Evolutionary conservation across 1,140 invertebrate genomes (phyloP).

Genomic region (Drosophila melanica): DNA sequence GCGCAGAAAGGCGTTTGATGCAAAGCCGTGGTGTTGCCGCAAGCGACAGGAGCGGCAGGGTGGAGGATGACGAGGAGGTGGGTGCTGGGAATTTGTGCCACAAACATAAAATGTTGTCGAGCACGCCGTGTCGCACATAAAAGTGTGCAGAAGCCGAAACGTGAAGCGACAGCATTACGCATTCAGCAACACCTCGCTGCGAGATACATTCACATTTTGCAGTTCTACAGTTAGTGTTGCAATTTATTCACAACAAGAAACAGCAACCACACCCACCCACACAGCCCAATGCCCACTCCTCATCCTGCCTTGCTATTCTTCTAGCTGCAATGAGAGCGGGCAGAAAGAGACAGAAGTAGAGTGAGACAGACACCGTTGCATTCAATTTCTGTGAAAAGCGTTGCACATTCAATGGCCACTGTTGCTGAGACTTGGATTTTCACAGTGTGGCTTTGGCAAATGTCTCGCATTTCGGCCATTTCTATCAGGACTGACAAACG

Average conservation of each 20-base stretch:
- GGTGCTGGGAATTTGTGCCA: conserved; percentile 9
- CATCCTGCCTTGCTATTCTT: not conserved
- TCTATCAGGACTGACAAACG: conserved; percentile 53
- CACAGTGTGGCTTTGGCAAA: conserved; percentile 48
- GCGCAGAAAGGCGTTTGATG: conserved; percentile 14
- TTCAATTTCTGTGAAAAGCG: conserved; percentile 71
- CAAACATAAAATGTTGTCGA: conserved; percentile 70
- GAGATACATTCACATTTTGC: conserved; percentile 70
- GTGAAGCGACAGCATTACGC: conserved; percentile 54
- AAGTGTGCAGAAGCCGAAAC: conserved; percentile 57
- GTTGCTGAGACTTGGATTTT: conserved; percentile 47
- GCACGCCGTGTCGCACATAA: conserved; percentile 68
- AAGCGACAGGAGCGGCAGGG: not conserved
- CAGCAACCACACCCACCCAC: conserved; percentile 9
- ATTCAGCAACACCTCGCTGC: conserved; percentile 66
- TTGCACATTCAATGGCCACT: conserved; percentile 61
- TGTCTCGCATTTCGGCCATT: conserved; percentile 30
- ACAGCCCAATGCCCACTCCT: not conserved
- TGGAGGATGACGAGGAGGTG: not conserved
- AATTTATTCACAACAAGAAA: conserved; percentile 70
- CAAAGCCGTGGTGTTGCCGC: conserved; percentile 15
- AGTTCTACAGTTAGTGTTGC: conserved; percentile 71
- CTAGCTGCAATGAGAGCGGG: not conserved
- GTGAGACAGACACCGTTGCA: conserved; percentile 19
- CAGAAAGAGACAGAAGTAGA: not conserved